Base-by-base conservation (phyloP, 2,888 invertebrate species). In the Acanthopleura granulata region DNA sequence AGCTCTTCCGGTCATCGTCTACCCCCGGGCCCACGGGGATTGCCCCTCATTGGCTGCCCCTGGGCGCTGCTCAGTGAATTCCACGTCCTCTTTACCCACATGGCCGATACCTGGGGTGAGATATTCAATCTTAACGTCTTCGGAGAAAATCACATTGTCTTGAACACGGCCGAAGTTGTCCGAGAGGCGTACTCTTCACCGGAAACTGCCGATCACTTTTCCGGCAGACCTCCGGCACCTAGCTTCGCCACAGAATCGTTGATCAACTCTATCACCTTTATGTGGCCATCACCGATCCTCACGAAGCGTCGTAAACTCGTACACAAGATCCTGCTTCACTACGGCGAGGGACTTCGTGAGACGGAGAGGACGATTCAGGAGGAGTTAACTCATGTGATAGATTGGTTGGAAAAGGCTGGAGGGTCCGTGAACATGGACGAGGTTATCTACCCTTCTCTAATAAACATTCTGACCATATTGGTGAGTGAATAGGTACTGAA, bases 281-380 rank as follows among this genome's bases (percentile, higher is more conserved):
- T 25, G 25, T 18, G 29, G 1, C 27, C 69, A 9, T 29, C 27
- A 16, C 25, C 69, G 1, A 4, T 22, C 16, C 29, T 16, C n/a
- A 25, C 18, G 4, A 25, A 25, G 12, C 18, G 16, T 1, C 27
- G 69, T 11, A n/a, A 29, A 14, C 69, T 69, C 4, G 18, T 27
- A 4, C 27, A 29, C 30, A n/a, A 29, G 30, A 30, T 30, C 16
- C 29, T 69, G 1, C 16, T 22, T 25, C 27, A 29, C 18, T 30
- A 69, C 30, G 69, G 27, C 16, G 69, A 69, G 1, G 69, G 69
- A 29, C 18, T 69, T 25, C 25, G 25, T 1, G 69, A 16, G 18
- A 27, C 27, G 16, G 69, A 69, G 69, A 25, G 18, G 12, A 69
- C 18, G 27, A 69, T 69, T 14, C 69, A 69, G 6, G 69, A 69